Evolutionary conservation across 1,140 invertebrate genomes (phyloP), one percentile per base, ranked within the genome.

Genomic region (Homalodisca vitripennis): DNA sequence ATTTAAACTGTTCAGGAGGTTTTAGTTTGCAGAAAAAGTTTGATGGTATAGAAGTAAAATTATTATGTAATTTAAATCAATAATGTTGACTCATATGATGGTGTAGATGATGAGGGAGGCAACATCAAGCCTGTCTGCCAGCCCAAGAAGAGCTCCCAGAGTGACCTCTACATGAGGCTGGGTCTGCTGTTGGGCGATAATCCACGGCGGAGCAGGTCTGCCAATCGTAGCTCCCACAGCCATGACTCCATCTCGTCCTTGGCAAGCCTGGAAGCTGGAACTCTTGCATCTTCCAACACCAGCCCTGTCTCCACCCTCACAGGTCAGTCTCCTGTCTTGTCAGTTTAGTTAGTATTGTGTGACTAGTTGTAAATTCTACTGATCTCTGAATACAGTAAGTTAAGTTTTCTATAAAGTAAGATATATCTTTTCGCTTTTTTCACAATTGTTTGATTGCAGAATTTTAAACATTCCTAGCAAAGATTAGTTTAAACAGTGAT

Each of bases 231-330:
- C 22, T 31, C 67, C 20, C 46, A 51, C 29, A 72, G 71, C 32
- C 69, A 71, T 3, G 73, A 82, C n/a, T 87, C 84, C 1, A 84
- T 87, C 71, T 84, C 85, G 24, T 93, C 91, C 0, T 76, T 93
- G 20, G 89, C 88, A 1, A 92, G 90, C 63, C 87, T 90, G 62
- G 92, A 94, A 64, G 86, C 88, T 1, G 65, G 72, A 29, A 74
- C 83, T 77, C 12, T 77, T 81, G n/a, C 86, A 3, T 92, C 92
- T 0, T 89, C 88, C 53, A 94, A 94, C 73, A 93, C 92, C 3
- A 94, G 92, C 79, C 92, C 93, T 22, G 88, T 92, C 69, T 95
- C 93, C 6, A 95, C 93, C 0, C 79, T 95, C 13, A 95, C 93
- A 20, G 92, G 92, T 74, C 81, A 81, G n/a, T 87, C 29, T 66